Evolutionary conservation across 92 coral and sea anemone species (phyloP), one percentile per base, ranked within the genome.

Genomic region (Virgularia gustaviana): DNA sequence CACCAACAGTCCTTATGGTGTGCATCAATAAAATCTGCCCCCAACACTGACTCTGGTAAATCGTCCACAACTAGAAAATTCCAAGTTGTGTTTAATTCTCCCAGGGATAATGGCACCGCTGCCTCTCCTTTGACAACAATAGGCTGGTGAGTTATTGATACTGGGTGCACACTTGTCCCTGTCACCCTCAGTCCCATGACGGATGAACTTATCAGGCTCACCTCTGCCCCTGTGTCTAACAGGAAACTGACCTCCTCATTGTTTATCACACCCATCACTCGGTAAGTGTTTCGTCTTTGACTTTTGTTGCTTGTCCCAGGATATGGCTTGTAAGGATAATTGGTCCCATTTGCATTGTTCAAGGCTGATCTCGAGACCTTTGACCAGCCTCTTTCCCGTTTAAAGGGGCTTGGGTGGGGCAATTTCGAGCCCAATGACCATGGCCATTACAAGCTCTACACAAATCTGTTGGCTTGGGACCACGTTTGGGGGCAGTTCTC

Each of bases 1-100:
- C 63, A 57, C 79, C 73, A 79, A 20, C 56, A 72, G 45, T 66
- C 63, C 81, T 16, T 34, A 31, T 81, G 85, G 76, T 81, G 85
- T 42, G 64, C 56, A 39, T 65, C 72, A 67, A 81, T 65, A 54
- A 75, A 75, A 47, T 81, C 71, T 57, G 72, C 82, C 57, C 81
- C 85, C 55, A 73, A 64, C 9, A 80, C 80, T 23, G 81, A 80
- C 65, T 80, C 74, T 23, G 79, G 28, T 52, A 74, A 39, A 33
- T 66, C 43, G 19, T 66, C 72, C 65, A 75, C 65, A 53, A 75
- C 77, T 2, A 75, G 71, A 16, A 76, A 75, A 9, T 65, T 74
- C 78, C 85, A 81, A 22, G 73, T 47, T 39, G 72, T 56, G 18
- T 58, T 55, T 36, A 59, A 41, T 34, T 61, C 51, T 15, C 81